Percentiles rank a stretch among this genome's conserved stretches.
phyloP scores from a whole-genome alignment of 2,113 vertebrate genomes.

The Tangachromis dhanisi region DNA sequence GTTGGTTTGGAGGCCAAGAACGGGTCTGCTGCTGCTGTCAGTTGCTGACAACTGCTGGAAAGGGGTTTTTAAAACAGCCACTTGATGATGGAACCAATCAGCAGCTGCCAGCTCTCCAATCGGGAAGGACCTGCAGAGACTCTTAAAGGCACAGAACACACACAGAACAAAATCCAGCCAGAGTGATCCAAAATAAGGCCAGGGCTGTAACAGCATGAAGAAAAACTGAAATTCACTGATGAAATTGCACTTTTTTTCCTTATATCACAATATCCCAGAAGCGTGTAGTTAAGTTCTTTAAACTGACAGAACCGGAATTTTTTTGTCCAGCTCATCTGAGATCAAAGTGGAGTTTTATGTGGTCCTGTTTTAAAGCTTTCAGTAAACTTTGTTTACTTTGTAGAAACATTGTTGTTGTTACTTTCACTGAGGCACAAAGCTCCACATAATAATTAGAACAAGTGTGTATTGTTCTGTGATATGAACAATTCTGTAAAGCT shows the following conservation, averaged over 20 bases:
- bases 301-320: background rate
- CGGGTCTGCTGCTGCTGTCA: accelerated
- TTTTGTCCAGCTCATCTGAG: background rate
- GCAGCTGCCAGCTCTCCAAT: background rate
- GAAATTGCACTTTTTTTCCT: background rate
- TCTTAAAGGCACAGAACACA: background rate
- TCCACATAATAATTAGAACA: background rate
- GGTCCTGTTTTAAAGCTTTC: background rate
- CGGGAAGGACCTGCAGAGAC: background rate
- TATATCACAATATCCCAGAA: background rate
- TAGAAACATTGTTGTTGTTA: background rate
- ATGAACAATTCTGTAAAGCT: background rate
- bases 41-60: background rate
- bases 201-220: background rate
- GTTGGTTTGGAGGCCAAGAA: background rate
- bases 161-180: background rate
- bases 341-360: background rate
- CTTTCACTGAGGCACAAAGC: background rate
- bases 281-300: background rate
- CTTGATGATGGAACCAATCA: background rate
- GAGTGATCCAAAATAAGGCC: background rate
- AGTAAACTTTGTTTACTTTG: background rate
- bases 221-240: background rate
- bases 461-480: background rate
- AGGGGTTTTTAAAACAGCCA: background rate